Conservation (phyloP, 2,888 invertebrate genomes). For the Neoaliturus tenellus region DNA sequence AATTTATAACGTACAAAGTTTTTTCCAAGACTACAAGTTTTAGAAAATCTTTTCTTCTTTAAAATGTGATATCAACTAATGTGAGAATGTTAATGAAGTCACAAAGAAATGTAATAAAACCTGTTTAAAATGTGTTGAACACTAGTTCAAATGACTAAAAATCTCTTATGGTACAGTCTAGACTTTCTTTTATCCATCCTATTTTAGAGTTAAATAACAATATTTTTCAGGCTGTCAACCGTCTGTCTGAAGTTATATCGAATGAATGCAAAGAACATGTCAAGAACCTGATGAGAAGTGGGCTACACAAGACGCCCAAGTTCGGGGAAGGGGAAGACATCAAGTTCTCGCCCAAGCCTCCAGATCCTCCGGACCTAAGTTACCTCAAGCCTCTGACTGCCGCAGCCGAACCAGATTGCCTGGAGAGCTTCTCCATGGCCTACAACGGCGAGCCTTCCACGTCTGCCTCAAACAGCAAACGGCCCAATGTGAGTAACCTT, state of each 20-base stretch:
- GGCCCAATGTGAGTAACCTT: background rate
- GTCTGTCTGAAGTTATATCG: slow-evolving; percentile 22
- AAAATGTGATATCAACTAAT: too few species aligned
- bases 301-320: background rate
- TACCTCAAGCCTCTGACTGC: slow-evolving; percentile 60
- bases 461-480: background rate
- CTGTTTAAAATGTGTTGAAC: too few species aligned
- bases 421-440: slow-evolving; percentile 65
- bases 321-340: slow-evolving; percentile 61
- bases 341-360: slow-evolving; percentile 60
- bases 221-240: slow-evolving; percentile 41
- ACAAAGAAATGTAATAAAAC: too few species aligned
- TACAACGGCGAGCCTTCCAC: slow-evolving; percentile 59
- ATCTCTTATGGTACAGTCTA: too few species aligned
- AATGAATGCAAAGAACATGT: slow-evolving; percentile 31
- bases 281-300: background rate
- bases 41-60: too few species aligned
- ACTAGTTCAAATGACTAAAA: too few species aligned
- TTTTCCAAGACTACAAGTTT: too few species aligned
- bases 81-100: too few species aligned
- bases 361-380: slow-evolving; percentile 63
- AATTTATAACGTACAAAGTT: too few species aligned
- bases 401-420: slow-evolving; percentile 51
- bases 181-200: too few species aligned
- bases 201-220: too few species aligned